Evolutionary conservation across 2,113 vertebrate genomes (phyloP).

Genomic region (Rallus limicola): DNA sequence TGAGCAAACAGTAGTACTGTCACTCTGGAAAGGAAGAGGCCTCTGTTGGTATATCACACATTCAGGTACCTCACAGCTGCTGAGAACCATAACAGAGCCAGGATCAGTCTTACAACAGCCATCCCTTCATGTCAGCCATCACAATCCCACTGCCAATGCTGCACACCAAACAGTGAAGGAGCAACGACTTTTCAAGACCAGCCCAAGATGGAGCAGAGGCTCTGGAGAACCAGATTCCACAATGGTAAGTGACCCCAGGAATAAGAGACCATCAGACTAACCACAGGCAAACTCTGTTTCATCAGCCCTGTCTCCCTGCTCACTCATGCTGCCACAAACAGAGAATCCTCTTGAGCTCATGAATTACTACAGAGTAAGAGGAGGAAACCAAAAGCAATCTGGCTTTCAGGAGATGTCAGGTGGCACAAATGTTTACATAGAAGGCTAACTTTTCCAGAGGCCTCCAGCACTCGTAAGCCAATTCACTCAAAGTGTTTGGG

Average conservation of each 20-base stretch:
- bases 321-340: rapidly evolving
- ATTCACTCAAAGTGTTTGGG: not conserved
- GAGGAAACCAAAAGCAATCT: not conserved
- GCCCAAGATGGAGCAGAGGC: not conserved
- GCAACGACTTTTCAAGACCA: not conserved
- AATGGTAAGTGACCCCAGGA: not conserved
- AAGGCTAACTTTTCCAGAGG: not conserved
- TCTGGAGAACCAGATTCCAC: not conserved
- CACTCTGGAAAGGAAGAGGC: not conserved
- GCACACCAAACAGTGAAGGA: not conserved
- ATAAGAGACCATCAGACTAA: not conserved
- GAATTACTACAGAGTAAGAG: not conserved
- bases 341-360: not conserved
- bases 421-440: not conserved
- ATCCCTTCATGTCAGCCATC: rapidly evolving
- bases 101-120: not conserved
- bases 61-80: not conserved
- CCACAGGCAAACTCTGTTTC: not conserved
- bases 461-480: not conserved
- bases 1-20: not conserved
- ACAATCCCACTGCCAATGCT: not conserved
- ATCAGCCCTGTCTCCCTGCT: not conserved
- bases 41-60: not conserved
- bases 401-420: not conserved
- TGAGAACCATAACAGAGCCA: not conserved